These are phyloP conservation scores for Pristiophorus japonicus DNA, from an alignment of 2,113 vertebrate species.

Conservation along the genomic window DNA sequence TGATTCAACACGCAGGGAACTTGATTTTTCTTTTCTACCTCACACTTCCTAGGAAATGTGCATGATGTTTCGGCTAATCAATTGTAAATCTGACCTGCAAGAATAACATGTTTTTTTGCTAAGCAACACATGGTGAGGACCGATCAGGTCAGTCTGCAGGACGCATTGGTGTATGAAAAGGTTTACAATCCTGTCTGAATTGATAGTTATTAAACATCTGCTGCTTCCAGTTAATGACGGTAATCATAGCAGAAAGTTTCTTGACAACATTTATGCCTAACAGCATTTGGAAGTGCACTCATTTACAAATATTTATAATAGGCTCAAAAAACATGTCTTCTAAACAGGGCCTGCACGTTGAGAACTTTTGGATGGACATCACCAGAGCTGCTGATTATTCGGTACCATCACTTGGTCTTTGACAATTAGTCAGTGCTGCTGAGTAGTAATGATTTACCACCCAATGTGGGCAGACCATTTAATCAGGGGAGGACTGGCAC, in stretches of 20 bases:
- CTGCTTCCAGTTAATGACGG: background rate
- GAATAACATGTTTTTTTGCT: background rate
- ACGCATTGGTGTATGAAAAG: background rate
- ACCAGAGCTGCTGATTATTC: background rate
- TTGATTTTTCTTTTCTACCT: background rate
- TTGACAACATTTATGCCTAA: background rate
- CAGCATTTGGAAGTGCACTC: background rate
- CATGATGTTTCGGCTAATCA: background rate
- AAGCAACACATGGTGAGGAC: background rate
- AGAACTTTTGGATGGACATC: background rate
- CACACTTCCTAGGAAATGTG: background rate
- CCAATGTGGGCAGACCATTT: background rate
- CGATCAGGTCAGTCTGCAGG: background rate
- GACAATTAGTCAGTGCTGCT: background rate
- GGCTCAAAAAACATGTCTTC: background rate
- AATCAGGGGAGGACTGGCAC: too few species aligned
- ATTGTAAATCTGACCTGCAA: conserved; percentile 9
- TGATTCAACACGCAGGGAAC: background rate
- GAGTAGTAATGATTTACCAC: background rate
- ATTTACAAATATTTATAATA: background rate
- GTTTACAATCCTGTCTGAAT: background rate
- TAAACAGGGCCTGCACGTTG: background rate
- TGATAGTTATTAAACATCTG: background rate
- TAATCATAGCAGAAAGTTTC: background rate
- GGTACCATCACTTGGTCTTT: background rate